Base-by-base conservation (phyloP, 2,888 invertebrate species). In the Liodrosophila aerea region DNA sequence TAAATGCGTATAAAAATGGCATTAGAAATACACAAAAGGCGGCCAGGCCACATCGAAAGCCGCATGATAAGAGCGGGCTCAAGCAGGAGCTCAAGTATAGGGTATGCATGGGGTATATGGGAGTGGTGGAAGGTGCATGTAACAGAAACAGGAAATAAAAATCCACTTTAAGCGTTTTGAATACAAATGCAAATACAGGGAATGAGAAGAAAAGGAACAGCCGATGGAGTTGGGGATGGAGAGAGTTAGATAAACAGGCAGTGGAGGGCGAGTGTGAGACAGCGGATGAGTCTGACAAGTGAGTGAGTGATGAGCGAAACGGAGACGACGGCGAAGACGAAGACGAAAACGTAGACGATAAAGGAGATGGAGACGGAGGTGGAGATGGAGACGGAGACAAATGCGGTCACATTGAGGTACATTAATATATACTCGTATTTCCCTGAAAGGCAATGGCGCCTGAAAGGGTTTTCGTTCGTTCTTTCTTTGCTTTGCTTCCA, bases 1-100 rank as follows among this genome's bases (percentile, higher is more conserved):
- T 52, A 76, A 73, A 76, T 85, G 78, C 76, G 75, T 82, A 85
- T 82, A 72, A 85, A 78, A 85, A 83, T 75, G 85, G 83, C 80
- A 78, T 85, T 85, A 78, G 77, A 75, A 78, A 71, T 77, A 81
- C 75, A 82, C 75, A 78, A 77, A 76, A 60, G 81, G 33, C 41
- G 60, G 46, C 51, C 47, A 46, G 36, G 51, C 54, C 66, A 7
- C 16, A 37, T 29, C 7, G 37, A 5, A 15, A 12, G 9, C 13
- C 13, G 36, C 13, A 36, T 36, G 36, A 36, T 36, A 36, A 36
- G 36, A 12, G 36, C 13, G 36, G 13, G 13, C 4, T 2, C 8
- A 12, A 15, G 15, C 13, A n/a, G 29, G 7, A 30, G 15, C 3
- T 5, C 4, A 12, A 1, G 18, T 15, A 18, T 16, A 16, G 16